Base-by-base conservation (phyloP, 2,888 invertebrate species). In the Noctua fimbriata region DNA sequence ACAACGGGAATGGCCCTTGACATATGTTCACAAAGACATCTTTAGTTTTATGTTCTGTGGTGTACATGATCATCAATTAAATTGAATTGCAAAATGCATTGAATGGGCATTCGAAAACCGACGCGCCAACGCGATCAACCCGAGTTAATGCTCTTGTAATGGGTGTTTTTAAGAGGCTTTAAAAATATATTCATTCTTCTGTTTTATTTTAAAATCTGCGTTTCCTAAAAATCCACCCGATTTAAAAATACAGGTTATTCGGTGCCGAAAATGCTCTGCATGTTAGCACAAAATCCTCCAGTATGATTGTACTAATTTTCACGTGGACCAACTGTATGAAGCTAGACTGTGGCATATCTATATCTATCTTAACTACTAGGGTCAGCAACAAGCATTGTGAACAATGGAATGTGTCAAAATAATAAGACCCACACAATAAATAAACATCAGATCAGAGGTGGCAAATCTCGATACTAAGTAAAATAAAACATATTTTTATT, bases 281-380 rank as follows among this genome's bases (percentile, higher is more conserved):
- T 16, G 32, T 72, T 55, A 1, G 18, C 16, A 9, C 0, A 10
- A 60, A 76, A 47, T 10, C 10, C 32, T 32, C 16, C n/a, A 18
- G 21, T 18, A 70, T 63, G 28, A 41, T 58, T 28, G n/a, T 52
- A 55, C 72, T 21, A 28, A 66, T 12, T 36, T 49, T 55, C 10
- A 21, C 67, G 16, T 21, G n/a, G 71, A 6, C 60, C 84, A 12
- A 82, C 85, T 85, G 82, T 69, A 82, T 73, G 55, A 55, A 82
- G 76, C 69, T 69, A 81, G 24, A 73, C 85, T 84, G 81, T 87
- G 87, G 81, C 41, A 65, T 77, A 78, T 81, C 79, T 89, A 88
- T 86, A 81, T 72, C 85, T 89, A 89, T 87, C 88, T 88, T 88
- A 90, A 77, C 73, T 86, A 78, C 90, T 90, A 89, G 75, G 81